These are phyloP conservation scores for Hipposideros larvatus DNA, from an alignment of 2,797 vertebrate species.

Conservation along the genomic window DNA sequence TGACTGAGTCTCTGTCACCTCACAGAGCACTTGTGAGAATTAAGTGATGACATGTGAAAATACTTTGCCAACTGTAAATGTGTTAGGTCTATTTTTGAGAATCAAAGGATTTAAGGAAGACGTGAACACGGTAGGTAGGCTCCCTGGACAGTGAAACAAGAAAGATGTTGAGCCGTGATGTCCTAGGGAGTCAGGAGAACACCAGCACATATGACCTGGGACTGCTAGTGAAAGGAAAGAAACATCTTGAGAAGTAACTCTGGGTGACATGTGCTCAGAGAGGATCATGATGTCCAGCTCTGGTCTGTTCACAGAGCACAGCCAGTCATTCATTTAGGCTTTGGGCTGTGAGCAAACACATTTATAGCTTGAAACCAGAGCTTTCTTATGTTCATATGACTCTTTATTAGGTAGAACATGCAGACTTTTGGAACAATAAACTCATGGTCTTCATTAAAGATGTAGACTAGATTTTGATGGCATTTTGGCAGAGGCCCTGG, in stretches of 20 bases:
- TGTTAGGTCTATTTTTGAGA: background rate
- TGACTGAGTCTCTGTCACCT: background rate
- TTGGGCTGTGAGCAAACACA: background rate
- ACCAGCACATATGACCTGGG: background rate
- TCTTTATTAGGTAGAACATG: background rate
- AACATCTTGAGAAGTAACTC: background rate
- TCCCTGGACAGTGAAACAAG: background rate
- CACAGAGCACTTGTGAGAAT: background rate
- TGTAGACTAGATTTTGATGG: background rate
- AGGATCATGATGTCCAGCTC: too few relatives aligned
- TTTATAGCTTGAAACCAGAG: background rate
- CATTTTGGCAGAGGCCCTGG: background rate
- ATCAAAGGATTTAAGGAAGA: background rate
- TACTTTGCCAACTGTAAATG: background rate
- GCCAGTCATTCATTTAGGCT: background rate
- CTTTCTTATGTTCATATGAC: background rate
- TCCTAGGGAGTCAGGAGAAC: background rate
- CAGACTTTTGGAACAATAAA: background rate
- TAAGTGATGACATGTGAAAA: background rate
- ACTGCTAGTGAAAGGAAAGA: background rate
- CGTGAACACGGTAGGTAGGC: background rate
- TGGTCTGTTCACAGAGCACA: background rate
- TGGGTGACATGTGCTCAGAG: background rate
- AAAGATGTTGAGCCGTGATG: background rate
- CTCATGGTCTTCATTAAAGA: constrained; percentile 15